These are phyloP conservation scores for Chroicocephalus ridibundus DNA, from an alignment of 2,113 vertebrate species.

Conservation along the genomic window DNA sequence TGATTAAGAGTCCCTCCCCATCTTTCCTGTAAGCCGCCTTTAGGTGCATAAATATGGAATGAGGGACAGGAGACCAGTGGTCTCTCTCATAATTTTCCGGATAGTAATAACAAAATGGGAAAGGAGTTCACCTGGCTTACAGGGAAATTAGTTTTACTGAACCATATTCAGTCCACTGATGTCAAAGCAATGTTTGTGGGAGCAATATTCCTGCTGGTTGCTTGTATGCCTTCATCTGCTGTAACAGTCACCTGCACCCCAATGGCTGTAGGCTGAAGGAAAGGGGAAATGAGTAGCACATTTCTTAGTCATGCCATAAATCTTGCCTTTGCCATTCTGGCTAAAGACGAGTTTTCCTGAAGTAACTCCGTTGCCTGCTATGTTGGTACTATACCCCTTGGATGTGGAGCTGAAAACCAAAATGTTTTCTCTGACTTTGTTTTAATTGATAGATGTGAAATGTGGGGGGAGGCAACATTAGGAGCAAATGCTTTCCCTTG, in stretches of 20 bases:
- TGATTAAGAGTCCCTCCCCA: too few relatives aligned
- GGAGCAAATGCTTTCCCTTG: background rate
- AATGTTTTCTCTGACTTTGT: background rate
- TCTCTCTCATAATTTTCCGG: background rate
- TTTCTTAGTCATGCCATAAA: background rate
- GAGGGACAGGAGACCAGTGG: background rate
- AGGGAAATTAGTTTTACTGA: background rate
- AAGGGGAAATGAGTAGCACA: background rate
- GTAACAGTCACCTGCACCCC: background rate
- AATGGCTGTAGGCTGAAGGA: background rate
- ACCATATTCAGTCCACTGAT: background rate
- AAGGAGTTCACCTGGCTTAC: background rate
- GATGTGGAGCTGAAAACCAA: background rate
- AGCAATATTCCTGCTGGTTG: background rate
- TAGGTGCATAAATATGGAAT: background rate
- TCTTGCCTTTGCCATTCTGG: background rate
- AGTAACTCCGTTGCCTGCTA: background rate
- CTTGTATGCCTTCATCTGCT: background rate
- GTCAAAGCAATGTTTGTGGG: background rate
- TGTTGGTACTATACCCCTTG: background rate
- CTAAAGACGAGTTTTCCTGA: background rate
- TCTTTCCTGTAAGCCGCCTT: too few relatives aligned
- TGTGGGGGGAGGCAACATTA: background rate
- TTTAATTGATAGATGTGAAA: background rate
- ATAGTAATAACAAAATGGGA: background rate